Conservation (phyloP, 2,797 vertebrate genomes). For the Gymnothorax reevesii region DNA sequence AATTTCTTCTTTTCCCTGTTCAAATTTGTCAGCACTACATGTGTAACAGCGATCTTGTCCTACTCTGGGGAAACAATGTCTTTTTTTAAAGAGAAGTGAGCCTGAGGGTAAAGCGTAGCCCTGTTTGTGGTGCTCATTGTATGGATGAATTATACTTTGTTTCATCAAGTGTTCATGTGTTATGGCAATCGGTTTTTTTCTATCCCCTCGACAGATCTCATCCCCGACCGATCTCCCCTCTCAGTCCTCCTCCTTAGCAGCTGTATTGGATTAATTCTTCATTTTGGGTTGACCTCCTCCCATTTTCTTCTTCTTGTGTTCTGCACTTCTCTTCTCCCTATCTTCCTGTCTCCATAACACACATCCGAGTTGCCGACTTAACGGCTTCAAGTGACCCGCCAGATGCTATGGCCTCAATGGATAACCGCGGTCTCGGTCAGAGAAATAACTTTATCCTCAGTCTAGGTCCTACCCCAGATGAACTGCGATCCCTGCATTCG, state of each 20-base stretch:
- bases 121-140: neutral
- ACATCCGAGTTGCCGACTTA: neutral
- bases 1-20: neutral
- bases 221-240: slow-evolving; percentile 2
- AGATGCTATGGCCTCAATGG: slow-evolving; percentile 5
- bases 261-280: slow-evolving; percentile 21
- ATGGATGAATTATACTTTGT: slow-evolving; percentile 33
- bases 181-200: slow-evolving; percentile 28
- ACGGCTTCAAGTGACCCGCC: neutral
- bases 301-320: neutral
- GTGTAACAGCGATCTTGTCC: neutral
- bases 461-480: neutral
- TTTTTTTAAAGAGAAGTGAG: slow-evolving; percentile 1
- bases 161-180: slow-evolving; percentile 24
- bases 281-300: slow-evolving; percentile 20
- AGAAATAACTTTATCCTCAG: slow-evolving; percentile 19
- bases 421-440: slow-evolving; percentile 17
- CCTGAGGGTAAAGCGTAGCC: neutral
- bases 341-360: neutral
- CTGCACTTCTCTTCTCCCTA: neutral
- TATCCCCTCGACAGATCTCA: neutral
- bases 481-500: neutral
- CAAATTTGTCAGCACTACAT: neutral
- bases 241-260: slow-evolving; percentile 19
- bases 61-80: neutral